Conservation (phyloP, 1,140 invertebrate species). For the Pseudomyrmex gracilis region DNA sequence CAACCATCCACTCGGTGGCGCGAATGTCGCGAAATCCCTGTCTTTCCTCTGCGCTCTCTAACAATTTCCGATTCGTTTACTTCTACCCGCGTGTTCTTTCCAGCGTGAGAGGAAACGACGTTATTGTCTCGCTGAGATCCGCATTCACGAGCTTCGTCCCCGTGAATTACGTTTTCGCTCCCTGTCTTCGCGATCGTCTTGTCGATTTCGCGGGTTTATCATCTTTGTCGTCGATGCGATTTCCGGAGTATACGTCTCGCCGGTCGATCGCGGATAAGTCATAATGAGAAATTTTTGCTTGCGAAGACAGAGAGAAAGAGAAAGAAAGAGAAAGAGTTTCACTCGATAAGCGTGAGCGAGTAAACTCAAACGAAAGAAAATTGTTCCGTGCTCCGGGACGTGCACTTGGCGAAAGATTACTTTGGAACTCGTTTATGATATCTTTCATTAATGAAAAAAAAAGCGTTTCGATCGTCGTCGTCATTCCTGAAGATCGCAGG, state of each 20-base stretch:
- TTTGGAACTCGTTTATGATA: conserved; percentile 59
- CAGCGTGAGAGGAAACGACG: neutral
- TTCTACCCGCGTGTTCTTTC: neutral
- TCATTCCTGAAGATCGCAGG: neutral
- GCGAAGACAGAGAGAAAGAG: neutral
- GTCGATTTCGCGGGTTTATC: conserved; percentile 14
- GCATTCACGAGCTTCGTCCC: conserved; percentile 12
- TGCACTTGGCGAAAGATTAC: conserved; percentile 45
- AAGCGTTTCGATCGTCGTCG: conserved; percentile 12
- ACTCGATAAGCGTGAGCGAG: conserved; percentile 37
- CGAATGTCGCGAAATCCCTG: neutral
- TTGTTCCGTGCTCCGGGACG: conserved; percentile 39
- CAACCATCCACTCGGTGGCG: neutral
- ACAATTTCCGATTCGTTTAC: neutral
- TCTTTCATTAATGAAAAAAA: conserved; percentile 46
- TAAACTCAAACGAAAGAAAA: conserved; percentile 47
- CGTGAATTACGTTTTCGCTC: conserved; percentile 35
- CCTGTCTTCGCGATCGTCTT: neutral
- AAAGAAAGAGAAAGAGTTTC: neutral
- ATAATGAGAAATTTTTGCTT: conserved; percentile 59
- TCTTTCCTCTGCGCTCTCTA: neutral
- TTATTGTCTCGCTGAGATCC: conserved; percentile 9
- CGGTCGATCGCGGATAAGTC: conserved; percentile 47
- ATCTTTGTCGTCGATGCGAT: neutral
- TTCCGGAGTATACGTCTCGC: neutral